These are phyloP conservation scores for Muscina levida DNA, from an alignment of 2,888 invertebrate genomes.

Conservation along the genomic window DNA sequence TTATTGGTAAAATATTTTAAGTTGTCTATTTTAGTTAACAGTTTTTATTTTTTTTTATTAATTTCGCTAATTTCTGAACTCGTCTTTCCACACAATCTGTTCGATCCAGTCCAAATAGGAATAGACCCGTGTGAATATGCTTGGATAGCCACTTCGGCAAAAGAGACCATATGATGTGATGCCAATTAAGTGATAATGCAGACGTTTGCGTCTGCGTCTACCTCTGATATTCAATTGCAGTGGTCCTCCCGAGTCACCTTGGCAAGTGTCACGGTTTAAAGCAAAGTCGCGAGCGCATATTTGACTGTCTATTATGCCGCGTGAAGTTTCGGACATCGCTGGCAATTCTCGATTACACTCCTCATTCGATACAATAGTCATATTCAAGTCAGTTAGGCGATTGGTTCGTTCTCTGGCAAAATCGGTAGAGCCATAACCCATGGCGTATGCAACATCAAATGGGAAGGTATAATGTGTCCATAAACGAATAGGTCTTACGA, in stretches of 20 bases:
- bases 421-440: constrained; percentile 83
- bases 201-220: constrained; percentile 66
- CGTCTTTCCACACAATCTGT: constrained; percentile 71
- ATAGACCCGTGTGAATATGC: constrained; percentile 76
- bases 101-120: constrained; percentile 78
- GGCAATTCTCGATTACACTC: constrained; percentile 74
- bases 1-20: not conserved
- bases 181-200: constrained; percentile 76
- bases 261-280: constrained; percentile 77
- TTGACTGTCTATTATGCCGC: constrained; percentile 75
- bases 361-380: constrained; percentile 74
- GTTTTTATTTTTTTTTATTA: not conserved
- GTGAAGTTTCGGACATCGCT: constrained; percentile 68
- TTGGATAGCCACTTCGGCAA: constrained; percentile 75
- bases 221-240: constrained; percentile 75
- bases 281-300: constrained; percentile 76
- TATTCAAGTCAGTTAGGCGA: constrained; percentile 75
- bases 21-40: constrained; percentile 26
- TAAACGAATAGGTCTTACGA: constrained; percentile 83
- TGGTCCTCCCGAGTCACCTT: constrained; percentile 79
- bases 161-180: constrained; percentile 78
- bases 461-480: constrained; percentile 78
- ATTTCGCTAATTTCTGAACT: constrained; percentile 34
- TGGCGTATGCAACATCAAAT: constrained; percentile 81
- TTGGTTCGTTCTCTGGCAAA: constrained; percentile 77